Evolutionary conservation across 2,113 vertebrate species (phyloP).

Genomic region (Eidolon helvum): DNA sequence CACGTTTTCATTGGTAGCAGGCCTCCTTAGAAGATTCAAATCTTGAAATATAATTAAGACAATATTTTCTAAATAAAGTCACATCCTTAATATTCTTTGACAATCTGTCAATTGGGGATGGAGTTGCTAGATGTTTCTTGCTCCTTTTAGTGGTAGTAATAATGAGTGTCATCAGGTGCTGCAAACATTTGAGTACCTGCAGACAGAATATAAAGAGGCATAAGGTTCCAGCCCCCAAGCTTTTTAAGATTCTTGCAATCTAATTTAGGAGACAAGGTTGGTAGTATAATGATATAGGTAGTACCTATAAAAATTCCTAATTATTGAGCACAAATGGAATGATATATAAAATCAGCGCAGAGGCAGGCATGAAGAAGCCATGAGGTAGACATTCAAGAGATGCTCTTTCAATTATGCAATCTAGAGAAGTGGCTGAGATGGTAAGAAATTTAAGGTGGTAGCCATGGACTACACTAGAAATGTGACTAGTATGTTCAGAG

Average conservation of each 20-base stretch:
- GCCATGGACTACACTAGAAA: neutral
- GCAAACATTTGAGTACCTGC: neutral
- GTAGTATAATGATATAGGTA: neutral
- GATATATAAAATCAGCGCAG: neutral
- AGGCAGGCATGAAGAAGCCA: neutral
- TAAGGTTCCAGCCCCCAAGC: neutral
- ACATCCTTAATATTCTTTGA: neutral
- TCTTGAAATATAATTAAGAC: constrained; percentile 10
- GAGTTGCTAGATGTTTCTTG: neutral
- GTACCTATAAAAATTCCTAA: neutral
- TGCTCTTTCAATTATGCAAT: neutral
- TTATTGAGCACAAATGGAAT: neutral
- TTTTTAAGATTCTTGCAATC: neutral
- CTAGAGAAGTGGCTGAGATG: neutral
- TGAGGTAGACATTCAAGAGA: neutral
- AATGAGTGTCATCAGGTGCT: neutral
- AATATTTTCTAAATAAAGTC: constrained; percentile 1
- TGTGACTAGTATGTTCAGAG: neutral
- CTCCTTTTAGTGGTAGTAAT: neutral
- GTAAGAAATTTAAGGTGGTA: neutral
- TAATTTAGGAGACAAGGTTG: neutral
- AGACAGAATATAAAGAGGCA: neutral
- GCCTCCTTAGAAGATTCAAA: neutral
- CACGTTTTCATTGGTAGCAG: neutral
- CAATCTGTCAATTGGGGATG: neutral